Evolutionary conservation across 2,113 vertebrate species (phyloP).

Genomic region (Phoenicopterus ruber): DNA sequence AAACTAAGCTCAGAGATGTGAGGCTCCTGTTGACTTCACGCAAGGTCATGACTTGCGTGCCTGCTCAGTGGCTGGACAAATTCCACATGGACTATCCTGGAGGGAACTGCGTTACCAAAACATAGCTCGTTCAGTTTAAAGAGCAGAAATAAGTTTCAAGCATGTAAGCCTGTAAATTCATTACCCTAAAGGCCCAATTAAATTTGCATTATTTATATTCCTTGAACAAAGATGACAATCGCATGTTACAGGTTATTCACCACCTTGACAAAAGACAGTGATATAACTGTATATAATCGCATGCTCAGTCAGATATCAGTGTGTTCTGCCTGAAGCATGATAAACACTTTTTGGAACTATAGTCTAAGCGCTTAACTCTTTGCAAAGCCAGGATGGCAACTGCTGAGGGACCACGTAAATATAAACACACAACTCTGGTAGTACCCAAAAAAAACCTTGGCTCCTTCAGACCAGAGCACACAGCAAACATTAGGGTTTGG

Average conservation of each 20-base stretch:
- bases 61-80: background rate
- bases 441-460: background rate
- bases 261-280: background rate
- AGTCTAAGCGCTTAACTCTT: background rate
- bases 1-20: background rate
- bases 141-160: background rate
- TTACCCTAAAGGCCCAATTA: background rate
- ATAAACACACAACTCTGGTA: background rate
- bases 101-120: background rate
- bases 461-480: background rate
- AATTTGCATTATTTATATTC: background rate
- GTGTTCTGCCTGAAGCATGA: background rate
- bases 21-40: background rate
- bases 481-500: background rate
- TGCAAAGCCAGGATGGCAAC: background rate
- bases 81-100: background rate
- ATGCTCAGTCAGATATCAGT: background rate
- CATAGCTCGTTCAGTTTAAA: background rate
- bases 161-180: background rate
- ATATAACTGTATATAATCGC: background rate
- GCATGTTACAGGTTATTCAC: background rate
- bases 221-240: background rate
- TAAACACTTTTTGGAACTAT: background rate
- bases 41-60: too few relatives aligned
- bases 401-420: background rate